Evolutionary conservation across 2,888 invertebrate genomes (phyloP).

Genomic region (Octonoba sinensis): DNA sequence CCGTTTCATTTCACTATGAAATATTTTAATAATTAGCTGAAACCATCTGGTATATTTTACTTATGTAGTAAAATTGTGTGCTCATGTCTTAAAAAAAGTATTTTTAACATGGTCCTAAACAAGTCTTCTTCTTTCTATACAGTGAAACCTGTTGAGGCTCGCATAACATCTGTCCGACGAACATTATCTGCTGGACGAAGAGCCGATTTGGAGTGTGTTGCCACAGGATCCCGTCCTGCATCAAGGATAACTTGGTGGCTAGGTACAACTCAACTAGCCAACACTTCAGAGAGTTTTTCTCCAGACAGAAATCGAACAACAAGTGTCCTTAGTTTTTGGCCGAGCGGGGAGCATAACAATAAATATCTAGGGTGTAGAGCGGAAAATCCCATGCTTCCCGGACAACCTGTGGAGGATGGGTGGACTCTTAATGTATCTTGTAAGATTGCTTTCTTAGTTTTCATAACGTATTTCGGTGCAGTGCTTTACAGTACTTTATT

Average conservation of each 20-base stretch:
- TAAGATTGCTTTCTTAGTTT: constrained; percentile 25
- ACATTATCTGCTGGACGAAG: constrained; percentile 57
- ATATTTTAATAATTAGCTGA: no score
- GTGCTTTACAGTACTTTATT: no score
- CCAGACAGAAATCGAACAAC: constrained; percentile 66
- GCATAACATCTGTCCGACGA: constrained; percentile 41
- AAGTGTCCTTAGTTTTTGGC: constrained; percentile 64
- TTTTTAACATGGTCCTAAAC: no score
- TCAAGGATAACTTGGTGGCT: constrained; percentile 65
- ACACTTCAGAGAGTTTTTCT: constrained; percentile 50
- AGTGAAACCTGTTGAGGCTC: constrained; percentile 64
- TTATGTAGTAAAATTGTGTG: no score
- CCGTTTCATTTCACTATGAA: no score
- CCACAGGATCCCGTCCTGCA: constrained; percentile 65
- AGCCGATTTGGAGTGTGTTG: constrained; percentile 61
- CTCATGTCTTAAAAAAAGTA: no score
- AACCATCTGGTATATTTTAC: no score
- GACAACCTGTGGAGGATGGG: constrained; percentile 61
- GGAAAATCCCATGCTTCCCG: constrained; percentile 58
- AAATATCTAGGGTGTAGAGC: constrained; percentile 62
- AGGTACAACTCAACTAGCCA: constrained; percentile 40
- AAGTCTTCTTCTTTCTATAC: neutral
- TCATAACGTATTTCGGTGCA: no score
- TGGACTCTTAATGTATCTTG: constrained; percentile 62
- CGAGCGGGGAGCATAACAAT: constrained; percentile 51